A percentile compares a stretch with the other conserved stretches of the same genome.
Conservation (phyloP, 2,888 invertebrate genomes). For the Apamea sordens region DNA sequence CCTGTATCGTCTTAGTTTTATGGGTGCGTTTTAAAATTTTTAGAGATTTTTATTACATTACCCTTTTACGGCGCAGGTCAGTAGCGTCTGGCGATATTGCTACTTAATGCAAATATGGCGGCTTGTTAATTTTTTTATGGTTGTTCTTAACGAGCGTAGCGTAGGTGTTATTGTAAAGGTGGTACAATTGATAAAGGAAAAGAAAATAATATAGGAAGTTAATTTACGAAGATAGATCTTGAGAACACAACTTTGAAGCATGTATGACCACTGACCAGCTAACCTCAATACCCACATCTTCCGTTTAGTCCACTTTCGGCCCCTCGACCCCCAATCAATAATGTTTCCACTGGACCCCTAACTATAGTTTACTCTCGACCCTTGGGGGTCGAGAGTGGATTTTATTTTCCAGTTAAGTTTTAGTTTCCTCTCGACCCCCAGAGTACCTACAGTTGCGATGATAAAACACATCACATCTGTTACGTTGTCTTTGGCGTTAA, state of each 20-base stretch:
- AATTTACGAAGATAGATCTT: not conserved
- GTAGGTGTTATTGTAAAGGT: constrained; percentile 17
- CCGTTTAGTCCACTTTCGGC: too few species aligned
- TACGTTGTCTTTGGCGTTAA: not conserved
- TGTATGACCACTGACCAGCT: not conserved
- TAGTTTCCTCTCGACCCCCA: too few species aligned
- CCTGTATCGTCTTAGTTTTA: constrained; percentile 86
- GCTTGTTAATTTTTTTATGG: constrained; percentile 62
- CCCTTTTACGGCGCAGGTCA: constrained; percentile 73
- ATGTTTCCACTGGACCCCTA: too few species aligned
- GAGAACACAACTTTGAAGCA: not conserved
- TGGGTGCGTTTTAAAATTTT: constrained; percentile 82
- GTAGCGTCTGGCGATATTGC: constrained; percentile 62
- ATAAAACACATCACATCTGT: too few species aligned
- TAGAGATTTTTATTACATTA: constrained; percentile 80
- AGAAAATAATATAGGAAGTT: not conserved
- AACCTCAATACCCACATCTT: not conserved
- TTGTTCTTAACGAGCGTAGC: constrained; percentile 38
- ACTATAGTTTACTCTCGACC: too few species aligned
- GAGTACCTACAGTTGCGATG: too few species aligned
- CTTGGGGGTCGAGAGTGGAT: too few species aligned
- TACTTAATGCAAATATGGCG: constrained; percentile 67
- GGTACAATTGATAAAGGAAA: not conserved
- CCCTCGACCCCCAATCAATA: too few species aligned
- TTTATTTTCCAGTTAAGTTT: too few species aligned